phyloP scores from a whole-genome alignment of 2,113 vertebrate genomes.

The Ciconia stormi region DNA sequence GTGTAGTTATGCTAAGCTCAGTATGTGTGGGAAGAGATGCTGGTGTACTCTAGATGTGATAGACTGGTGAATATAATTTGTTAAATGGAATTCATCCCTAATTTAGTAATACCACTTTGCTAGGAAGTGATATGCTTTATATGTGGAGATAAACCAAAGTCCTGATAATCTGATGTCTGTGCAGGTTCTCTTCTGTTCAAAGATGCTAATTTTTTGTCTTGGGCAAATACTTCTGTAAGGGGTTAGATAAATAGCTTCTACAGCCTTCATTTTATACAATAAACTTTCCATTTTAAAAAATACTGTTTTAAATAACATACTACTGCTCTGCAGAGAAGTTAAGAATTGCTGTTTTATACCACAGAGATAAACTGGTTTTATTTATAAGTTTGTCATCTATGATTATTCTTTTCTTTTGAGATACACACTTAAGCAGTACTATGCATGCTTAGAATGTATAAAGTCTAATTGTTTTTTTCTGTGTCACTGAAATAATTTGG shows the following conservation, averaged over 20 bases:
- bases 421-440: not conserved
- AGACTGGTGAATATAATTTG: constrained; percentile 35
- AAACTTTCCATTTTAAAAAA: not conserved
- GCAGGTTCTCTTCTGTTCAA: not conserved
- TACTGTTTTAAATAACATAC: not conserved
- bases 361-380: not conserved
- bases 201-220: not conserved
- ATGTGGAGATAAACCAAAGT: not conserved
- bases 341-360: not conserved
- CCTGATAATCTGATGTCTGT: not conserved
- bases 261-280: not conserved
- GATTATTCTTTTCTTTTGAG: not conserved
- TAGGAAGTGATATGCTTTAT: not conserved
- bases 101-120: not conserved
- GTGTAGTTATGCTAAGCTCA: not conserved
- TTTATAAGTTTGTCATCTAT: not conserved
- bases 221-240: not conserved
- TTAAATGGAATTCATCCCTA: constrained; percentile 9
- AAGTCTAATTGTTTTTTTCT: not conserved
- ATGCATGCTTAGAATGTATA: not conserved
- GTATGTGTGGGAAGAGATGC: constrained; percentile 30
- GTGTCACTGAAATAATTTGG: not conserved
- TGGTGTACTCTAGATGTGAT: constrained; percentile 23
- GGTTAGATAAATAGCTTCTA: not conserved
- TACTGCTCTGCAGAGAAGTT: not conserved